Evolutionary conservation across 2,113 vertebrate species (phyloP).

Genomic region (Centrocercus urophasianus): DNA sequence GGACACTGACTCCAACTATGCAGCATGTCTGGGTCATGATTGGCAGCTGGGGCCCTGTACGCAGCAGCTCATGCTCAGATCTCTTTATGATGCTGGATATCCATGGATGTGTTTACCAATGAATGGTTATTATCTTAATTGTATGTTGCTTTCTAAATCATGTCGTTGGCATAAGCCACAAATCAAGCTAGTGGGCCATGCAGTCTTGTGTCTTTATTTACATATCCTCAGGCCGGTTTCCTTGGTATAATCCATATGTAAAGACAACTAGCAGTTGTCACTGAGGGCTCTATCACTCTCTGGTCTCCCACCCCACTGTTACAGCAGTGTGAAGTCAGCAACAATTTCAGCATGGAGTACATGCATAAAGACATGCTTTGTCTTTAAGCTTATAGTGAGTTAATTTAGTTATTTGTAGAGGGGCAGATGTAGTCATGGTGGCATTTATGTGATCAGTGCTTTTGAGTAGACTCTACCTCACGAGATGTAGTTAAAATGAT

Average conservation of each 20-base stretch:
- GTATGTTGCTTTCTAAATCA: not conserved
- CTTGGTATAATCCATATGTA: not conserved
- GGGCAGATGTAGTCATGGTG: not conserved
- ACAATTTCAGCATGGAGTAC: not conserved
- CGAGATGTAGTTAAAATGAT: not conserved
- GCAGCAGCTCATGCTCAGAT: not conserved
- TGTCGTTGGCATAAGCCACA: not conserved
- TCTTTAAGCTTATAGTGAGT: not conserved
- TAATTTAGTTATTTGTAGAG: not conserved
- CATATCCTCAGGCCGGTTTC: not conserved
- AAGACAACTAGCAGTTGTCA: not conserved
- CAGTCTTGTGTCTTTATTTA: not conserved
- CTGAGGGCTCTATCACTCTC: not conserved
- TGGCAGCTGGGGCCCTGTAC: not conserved
- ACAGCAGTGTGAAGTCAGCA: not conserved
- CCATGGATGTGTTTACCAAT: not conserved
- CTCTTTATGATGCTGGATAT: not conserved
- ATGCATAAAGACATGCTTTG: not conserved
- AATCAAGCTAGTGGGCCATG: not conserved
- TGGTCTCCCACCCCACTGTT: not conserved
- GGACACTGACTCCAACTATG: accelerated
- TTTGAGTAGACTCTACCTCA: not conserved
- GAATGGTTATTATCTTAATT: not conserved
- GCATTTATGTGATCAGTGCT: not conserved
- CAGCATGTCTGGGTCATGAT: not conserved